Conservation (phyloP, 1,140 invertebrate species). For the Pseudoatta argentina region DNA sequence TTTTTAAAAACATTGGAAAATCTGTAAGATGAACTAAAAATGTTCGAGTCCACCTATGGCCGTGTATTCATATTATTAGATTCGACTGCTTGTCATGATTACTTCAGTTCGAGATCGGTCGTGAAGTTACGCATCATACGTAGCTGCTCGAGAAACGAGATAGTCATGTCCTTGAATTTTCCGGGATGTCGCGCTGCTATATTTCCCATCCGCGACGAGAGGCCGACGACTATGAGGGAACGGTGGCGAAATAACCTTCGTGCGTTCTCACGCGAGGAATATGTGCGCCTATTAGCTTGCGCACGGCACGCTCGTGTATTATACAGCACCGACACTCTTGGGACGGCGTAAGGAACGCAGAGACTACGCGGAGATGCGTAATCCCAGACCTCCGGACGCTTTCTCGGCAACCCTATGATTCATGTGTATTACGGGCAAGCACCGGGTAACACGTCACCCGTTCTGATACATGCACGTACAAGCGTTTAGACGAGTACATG, state of each 20-base stretch:
- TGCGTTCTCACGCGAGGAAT: constrained; percentile 51
- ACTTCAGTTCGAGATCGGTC: background rate
- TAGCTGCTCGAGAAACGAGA: constrained; percentile 15
- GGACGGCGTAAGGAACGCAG: constrained; percentile 47
- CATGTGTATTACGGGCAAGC: constrained; percentile 57
- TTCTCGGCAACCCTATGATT: constrained; percentile 59
- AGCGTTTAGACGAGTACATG: background rate
- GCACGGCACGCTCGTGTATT: constrained; percentile 48
- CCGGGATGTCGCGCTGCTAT: constrained; percentile 62
- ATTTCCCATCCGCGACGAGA: constrained; percentile 53
- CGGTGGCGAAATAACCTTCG: constrained; percentile 42
- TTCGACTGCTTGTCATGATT: background rate
- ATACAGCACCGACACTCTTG: constrained; percentile 41
- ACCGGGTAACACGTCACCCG: constrained; percentile 53
- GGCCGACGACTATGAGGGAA: constrained; percentile 22
- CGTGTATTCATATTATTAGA: background rate
- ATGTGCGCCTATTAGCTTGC: constrained; percentile 54
- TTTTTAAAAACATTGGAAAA: background rate
- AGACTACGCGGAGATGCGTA: constrained; percentile 49
- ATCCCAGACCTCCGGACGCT: constrained; percentile 49
- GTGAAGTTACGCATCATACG: constrained; percentile 7
- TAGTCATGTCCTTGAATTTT: constrained; percentile 66
- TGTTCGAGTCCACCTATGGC: background rate
- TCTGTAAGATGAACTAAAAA: background rate
- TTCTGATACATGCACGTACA: constrained; percentile 46